Evolutionary conservation across 2,888 invertebrate genomes (phyloP).

Genomic region (Clivina fossor): DNA sequence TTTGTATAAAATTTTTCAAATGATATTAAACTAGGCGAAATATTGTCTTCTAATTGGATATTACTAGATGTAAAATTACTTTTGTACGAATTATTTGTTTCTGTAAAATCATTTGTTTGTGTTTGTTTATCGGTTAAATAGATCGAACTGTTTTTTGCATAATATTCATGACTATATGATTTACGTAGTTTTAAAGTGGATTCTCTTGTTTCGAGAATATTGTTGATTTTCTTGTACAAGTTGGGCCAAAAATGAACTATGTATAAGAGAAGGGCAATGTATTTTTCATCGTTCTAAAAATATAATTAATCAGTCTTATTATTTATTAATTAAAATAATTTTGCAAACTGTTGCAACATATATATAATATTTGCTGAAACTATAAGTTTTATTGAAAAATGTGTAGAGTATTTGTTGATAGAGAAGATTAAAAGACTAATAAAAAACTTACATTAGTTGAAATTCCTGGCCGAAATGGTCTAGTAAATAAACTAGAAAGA

Average conservation of each 20-base stretch:
- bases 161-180: no score
- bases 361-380: not conserved
- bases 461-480: slow-evolving; percentile 35
- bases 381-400: not conserved
- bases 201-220: no score
- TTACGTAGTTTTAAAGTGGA: no score
- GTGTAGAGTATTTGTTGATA: not conserved
- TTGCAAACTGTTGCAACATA: not conserved
- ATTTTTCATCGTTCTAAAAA: slow-evolving; percentile 29
- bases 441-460: slow-evolving; percentile 27
- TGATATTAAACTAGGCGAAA: no score
- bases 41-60: no score
- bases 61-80: no score
- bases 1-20: no score
- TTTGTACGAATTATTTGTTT: no score
- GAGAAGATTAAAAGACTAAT: not conserved
- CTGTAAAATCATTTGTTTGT: no score
- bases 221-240: slow-evolving; percentile 19
- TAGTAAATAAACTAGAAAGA: slow-evolving; percentile 30
- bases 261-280: slow-evolving; percentile 33
- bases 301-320: not conserved
- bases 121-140: no score
- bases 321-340: not conserved
- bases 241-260: slow-evolving; percentile 35
- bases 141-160: no score